Evolutionary conservation across 1,140 invertebrate species (phyloP).

Genomic region (Pseudachorutes palmiensis): DNA sequence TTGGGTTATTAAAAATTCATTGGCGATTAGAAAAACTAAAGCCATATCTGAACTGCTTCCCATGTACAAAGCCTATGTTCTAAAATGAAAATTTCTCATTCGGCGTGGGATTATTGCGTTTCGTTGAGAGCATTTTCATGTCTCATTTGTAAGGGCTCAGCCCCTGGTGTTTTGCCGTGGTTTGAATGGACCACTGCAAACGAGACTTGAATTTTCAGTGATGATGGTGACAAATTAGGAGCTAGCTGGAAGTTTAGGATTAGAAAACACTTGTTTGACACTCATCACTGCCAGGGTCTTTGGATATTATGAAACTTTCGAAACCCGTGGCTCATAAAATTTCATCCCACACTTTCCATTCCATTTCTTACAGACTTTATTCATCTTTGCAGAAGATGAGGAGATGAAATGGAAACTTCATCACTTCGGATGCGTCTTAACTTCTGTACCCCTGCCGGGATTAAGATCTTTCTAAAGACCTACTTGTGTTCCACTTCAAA

Average conservation of each 20-base stretch:
- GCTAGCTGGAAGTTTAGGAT: background rate
- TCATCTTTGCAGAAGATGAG: background rate
- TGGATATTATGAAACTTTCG: background rate
- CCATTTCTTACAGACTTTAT: background rate
- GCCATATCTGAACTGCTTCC: too few species aligned
- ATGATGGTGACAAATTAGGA: background rate
- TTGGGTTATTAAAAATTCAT: too few species aligned
- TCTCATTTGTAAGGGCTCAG: background rate
- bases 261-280: background rate
- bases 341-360: too few species aligned
- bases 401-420: background rate
- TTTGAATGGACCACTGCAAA: too few species aligned
- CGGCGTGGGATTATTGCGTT: too few species aligned
- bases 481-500: too few species aligned
- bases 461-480: background rate
- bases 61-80: too few species aligned
- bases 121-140: background rate
- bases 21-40: too few species aligned
- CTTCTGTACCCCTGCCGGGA: background rate
- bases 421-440: background rate
- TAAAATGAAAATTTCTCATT: too few species aligned
- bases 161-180: too few species aligned
- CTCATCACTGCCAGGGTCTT: background rate
- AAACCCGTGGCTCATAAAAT: too few species aligned
- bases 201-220: background rate